Evolutionary conservation across 2,888 invertebrate species (phyloP).

Genomic region (Clivina fossor): DNA sequence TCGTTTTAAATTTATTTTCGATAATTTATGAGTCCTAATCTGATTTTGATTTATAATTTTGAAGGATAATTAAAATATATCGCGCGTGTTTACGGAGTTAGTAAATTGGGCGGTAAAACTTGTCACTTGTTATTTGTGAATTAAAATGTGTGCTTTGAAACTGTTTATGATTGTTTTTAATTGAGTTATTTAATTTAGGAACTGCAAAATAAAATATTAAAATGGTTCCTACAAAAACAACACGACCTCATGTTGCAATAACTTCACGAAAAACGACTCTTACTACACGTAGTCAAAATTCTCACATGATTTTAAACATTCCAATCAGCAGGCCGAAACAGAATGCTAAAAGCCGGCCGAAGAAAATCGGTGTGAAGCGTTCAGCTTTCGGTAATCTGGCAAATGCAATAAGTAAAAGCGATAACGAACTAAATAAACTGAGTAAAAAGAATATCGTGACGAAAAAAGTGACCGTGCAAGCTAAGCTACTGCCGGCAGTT

Average conservation of each 20-base stretch:
- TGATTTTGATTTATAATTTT: not conserved
- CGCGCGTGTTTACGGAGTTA: not conserved
- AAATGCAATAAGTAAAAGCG: constrained; percentile 60
- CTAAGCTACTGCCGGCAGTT: constrained; percentile 48
- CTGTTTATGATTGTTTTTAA: constrained; percentile 52
- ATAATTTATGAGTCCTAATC: not conserved
- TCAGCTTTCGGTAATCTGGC: constrained; percentile 86
- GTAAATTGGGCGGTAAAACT: not conserved
- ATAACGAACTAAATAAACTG: constrained; percentile 46
- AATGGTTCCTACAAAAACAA: constrained; percentile 68
- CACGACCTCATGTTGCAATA: constrained; percentile 52
- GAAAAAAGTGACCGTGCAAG: constrained; percentile 39
- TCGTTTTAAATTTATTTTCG: not conserved
- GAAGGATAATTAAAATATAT: not conserved
- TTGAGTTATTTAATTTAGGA: constrained; percentile 18
- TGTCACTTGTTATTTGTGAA: not conserved
- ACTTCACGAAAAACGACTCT: constrained; percentile 58
- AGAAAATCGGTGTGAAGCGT: constrained; percentile 73
- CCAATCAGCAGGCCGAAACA: constrained; percentile 56
- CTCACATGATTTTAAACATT: constrained; percentile 44
- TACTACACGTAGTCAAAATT: constrained; percentile 64
- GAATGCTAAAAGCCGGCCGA: constrained; percentile 80
- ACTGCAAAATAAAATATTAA: constrained; percentile 31
- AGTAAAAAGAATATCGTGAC: constrained; percentile 34
- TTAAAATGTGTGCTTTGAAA: not conserved